phyloP scores from a whole-genome alignment of 2,888 invertebrate species.

The Chalcis sispes region DNA sequence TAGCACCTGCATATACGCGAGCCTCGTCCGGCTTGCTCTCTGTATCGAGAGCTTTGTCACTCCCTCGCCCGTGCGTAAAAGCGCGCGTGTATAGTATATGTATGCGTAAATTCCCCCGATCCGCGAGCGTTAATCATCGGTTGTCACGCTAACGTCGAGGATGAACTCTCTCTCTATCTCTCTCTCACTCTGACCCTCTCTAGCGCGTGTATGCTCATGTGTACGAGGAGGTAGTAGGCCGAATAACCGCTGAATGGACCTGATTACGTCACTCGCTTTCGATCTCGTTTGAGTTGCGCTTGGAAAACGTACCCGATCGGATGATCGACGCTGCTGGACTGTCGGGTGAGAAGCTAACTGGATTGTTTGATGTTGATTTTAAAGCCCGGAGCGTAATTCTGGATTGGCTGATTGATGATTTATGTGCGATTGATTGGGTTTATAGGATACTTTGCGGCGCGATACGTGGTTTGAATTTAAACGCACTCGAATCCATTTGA shows the following conservation, averaged over 20 bases:
- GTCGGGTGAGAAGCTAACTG: no score
- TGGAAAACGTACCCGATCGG: background rate
- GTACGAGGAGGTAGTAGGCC: background rate
- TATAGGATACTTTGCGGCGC: no score
- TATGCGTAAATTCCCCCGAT: no score
- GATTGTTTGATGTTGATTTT: background rate
- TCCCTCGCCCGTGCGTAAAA: background rate
- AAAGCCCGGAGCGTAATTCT: no score
- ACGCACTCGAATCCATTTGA: no score
- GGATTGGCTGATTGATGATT: no score
- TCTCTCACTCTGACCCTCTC: background rate
- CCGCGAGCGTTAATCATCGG: constrained; percentile 46
- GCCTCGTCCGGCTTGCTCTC: constrained; percentile 45
- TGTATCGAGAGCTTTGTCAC: background rate
- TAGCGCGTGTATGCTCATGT: background rate
- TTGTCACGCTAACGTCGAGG: constrained; percentile 19
- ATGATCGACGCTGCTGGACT: constrained; percentile 22
- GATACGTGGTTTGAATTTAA: no score
- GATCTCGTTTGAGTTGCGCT: constrained; percentile 26
- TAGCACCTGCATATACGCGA: constrained; percentile 71
- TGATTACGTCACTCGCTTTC: constrained; percentile 32
- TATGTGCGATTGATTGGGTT: no score
- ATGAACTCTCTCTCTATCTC: no score
- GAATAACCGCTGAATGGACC: constrained; percentile 14
- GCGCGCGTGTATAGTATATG: no score